Conservation (phyloP, 1,140 invertebrate genomes). For the Thaumetopoea pityocampa region DNA sequence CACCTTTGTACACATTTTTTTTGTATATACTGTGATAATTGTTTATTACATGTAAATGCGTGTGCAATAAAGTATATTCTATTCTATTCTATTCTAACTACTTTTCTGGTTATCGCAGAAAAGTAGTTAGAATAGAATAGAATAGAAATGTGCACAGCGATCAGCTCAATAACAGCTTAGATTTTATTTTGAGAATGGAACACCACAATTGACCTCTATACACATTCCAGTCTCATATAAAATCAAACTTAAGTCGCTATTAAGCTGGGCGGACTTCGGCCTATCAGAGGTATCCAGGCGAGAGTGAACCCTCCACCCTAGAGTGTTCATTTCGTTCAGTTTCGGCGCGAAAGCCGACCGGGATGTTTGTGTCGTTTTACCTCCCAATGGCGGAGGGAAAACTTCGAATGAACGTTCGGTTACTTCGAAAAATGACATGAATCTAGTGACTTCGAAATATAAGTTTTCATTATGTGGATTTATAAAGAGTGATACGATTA, state of each 20-base stretch:
- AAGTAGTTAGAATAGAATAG: too few species aligned
- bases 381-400: slow-evolving; percentile 38
- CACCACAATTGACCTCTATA: slow-evolving; percentile 17
- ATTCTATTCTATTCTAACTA: too few species aligned
- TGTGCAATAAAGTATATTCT: too few species aligned
- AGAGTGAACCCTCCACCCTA: background rate
- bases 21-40: too few species aligned
- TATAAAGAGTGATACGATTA: too few species aligned
- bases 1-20: too few species aligned
- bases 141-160: too few species aligned
- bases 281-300: slow-evolving; percentile 16
- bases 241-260: slow-evolving; percentile 26
- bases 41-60: too few species aligned
- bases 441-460: too few species aligned
- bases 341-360: slow-evolving; percentile 24
- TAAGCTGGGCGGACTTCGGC: slow-evolving; percentile 16
- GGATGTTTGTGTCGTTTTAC: slow-evolving; percentile 24
- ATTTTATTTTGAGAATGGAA: slow-evolving; percentile 12
- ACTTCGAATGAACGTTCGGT: slow-evolving; percentile 32
- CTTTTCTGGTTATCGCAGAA: too few species aligned
- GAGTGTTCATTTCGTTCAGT: slow-evolving; percentile 41
- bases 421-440: background rate
- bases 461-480: background rate
- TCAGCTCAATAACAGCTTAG: too few species aligned
- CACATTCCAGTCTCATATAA: slow-evolving; percentile 19